Evolutionary conservation across 2,888 invertebrate species (phyloP), one percentile per base, ranked within the genome.

Genomic region (Heteromurus nitidus): DNA sequence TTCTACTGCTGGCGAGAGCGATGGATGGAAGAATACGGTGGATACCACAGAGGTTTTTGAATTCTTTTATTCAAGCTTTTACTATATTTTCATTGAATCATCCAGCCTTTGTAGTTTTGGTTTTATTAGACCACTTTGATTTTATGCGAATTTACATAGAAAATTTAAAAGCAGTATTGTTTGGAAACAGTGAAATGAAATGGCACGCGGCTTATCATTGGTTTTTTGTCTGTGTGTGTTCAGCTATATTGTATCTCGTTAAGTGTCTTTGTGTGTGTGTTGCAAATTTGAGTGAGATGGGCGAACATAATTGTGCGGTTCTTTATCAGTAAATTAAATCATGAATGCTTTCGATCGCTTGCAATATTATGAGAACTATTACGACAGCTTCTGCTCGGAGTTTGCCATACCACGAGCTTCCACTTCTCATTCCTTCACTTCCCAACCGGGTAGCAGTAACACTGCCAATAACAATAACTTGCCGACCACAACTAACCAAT

Each of bases 341-440:
- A 79, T 79, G 79, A 70, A 55, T 24, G 70, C 70, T 36, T 64
- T 31, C 7, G 79, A 79, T n/a, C 64, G 65, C n/a, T 53, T 79
- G 18, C 79, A 79, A 18, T 79, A 79, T 55, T 79, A 53, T 70
- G 79, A 79, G 28, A 70, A 64, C 64, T 70, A 31, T 79, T 79
- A 79, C 28, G 79, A 65, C n/a, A 79, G 79, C 26, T 79, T 79
- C 42, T 79, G 79, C 47, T 79, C 79, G 18, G 79, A 79, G 5
- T 79, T 79, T 65, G 79, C 62, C 20, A 70, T 79, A 20, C 79
- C 79, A 42, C 70, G 79, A 9, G 55, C 70, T 24, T 50, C 47
- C 22, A 79, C 64, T 11, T 70, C 77, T 7, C 18, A 62, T 18
- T 67, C 55, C n/a, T 28, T 22, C n/a, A n/a, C n/a, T 20, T 31